phyloP scores from a whole-genome alignment of 2,888 invertebrate genomes.

The Linnaemya vulpina region DNA sequence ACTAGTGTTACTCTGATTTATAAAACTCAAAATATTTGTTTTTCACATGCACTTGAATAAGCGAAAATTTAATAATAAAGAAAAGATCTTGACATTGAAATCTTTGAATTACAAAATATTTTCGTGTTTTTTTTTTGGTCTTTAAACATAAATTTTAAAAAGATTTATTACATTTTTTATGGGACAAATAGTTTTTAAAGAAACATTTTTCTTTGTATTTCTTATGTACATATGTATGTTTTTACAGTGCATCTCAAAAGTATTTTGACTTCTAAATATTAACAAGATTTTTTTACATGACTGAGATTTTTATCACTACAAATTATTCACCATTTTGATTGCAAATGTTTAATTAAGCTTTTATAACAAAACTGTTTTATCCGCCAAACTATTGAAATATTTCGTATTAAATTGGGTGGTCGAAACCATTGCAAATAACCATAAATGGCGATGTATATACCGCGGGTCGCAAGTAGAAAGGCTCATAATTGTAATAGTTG shows the following conservation, averaged over 20 bases:
- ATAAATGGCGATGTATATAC: too few relatives aligned
- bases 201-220: slow-evolving; percentile 24
- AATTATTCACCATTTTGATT: too few relatives aligned
- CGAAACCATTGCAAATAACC: too few relatives aligned
- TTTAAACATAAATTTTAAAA: slow-evolving; percentile 39
- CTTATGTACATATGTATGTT: not conserved
- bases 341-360: too few relatives aligned
- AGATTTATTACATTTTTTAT: slow-evolving; percentile 65
- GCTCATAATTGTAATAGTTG: too few relatives aligned
- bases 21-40: not conserved
- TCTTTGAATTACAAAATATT: slow-evolving; percentile 50
- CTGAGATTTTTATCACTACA: too few relatives aligned
- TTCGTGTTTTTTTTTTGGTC: slow-evolving; percentile 31
- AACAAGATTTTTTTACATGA: too few relatives aligned
- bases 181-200: slow-evolving; percentile 53
- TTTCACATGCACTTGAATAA: slow-evolving; percentile 22
- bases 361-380: too few relatives aligned
- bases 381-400: too few relatives aligned
- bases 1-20: slow-evolving; percentile 28
- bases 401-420: too few relatives aligned
- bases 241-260: not conserved
- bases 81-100: slow-evolving; percentile 67
- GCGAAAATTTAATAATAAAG: slow-evolving; percentile 26
- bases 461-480: too few relatives aligned
- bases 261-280: too few relatives aligned